Base-by-base conservation (phyloP, 1,140 invertebrate genomes). In the Teleogryllus occipitalis region DNA sequence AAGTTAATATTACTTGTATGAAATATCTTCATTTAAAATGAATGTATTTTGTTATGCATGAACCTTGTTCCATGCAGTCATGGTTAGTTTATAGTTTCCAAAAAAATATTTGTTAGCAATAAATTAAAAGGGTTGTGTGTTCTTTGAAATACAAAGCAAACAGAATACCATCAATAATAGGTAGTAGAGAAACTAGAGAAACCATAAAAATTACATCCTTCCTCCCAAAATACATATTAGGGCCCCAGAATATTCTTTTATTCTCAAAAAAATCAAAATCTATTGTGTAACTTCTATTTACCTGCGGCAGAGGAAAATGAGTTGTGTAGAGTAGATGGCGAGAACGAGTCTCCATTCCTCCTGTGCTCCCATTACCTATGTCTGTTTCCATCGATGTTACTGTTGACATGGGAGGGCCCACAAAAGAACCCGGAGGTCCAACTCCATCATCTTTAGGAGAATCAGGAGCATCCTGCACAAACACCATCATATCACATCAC, bases 271-370 rank as follows among this genome's bases (percentile, higher is more conserved):
- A 39, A 39, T 39, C 27, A 39, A 2, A n/a, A 2, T 39, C 27
- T 39, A 39, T 39, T 39, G 27, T 5, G 1, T 39, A 39, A 2
- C 1, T 39, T 39, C 27, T 65, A 47, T 21, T 83, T 85, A 89
- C 92, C 85, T 95, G 94, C 39, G 95, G 94, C 80, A 98, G 87
- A 10, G 96, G 96, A 87, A 98, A 97, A 88, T 98, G 96, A 77
- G 93, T 96, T 0, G 95, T 96, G 85, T 96, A 98, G 6, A 96
- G 87, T 74, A 96, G 90, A 89, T 98, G 96, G 7, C 96, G 88
- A 0, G 93, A 95, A 82, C 77, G 72, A 22, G 77, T 78, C 21
- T 81, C 80, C 18, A 47, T 49, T n/a, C 85, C 54, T 21, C 78
- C 49, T 18, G 49, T 75, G 75, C 54, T 22, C 77, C n/a, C 54